Evolutionary conservation across 2,797 vertebrate species (phyloP), one percentile per base, ranked within the genome.

Genomic region (Gallinago stenura): DNA sequence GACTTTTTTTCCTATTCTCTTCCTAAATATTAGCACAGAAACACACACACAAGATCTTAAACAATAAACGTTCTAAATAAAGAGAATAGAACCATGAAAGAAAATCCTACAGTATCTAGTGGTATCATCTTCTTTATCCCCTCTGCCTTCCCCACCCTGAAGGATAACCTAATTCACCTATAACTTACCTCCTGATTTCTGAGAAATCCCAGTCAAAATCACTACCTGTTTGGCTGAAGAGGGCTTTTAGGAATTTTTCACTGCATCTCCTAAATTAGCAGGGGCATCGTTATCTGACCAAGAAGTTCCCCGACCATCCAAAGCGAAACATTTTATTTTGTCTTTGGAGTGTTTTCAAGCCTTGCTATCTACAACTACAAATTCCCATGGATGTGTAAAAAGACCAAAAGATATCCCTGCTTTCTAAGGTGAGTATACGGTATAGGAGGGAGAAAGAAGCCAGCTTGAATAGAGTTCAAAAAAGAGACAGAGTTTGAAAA

Each of bases 241-340:
- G 7, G 24, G 9, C 7, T 93, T 80, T 71, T 35, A 71, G 25
- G 39, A 50, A 53, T 84, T 54, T 90, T 9, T 60, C 33, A 12
- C 22, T 56, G 11, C 1, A 20, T 43, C 35, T 77, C 9, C 37
- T 81, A 79, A 87, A 83, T 73, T 56, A 85, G 15, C 8, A 66
- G 15, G 6, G 10, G 2, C 1, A 3, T 62, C 3, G 0, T 8
- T 87, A 18, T 31, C 43, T 70, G 62, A 64, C 18, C 25, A 85
- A 66, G 81, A 51, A 76, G 3, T 75, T 87, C 48, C 22, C 35
- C 43, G 33, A 1, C 13, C 28, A 68, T 16, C 35, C 6, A 28
- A 79, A 83, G 17, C 16, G 24, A 72, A 70, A 15, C 14, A 53
- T 14, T 71, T 73, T 19, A 7, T 66, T 91, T 95, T 71, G 7